Conservation (phyloP, 2,888 invertebrate species). For the Drosophila nigricruria region DNA sequence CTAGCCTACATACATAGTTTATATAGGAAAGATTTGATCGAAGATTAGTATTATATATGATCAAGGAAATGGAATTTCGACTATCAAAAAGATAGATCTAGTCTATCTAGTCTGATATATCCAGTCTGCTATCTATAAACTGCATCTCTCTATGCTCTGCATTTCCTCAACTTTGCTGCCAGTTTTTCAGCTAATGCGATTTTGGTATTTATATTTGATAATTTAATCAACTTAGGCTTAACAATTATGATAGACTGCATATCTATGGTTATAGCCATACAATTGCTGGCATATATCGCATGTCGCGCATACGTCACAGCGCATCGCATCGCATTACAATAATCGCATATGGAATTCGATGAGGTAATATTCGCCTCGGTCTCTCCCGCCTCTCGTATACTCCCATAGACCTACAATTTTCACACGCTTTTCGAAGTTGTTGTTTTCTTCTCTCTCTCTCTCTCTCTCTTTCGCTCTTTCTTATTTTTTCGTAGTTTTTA, state of each 20-base stretch:
- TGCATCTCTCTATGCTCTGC: not conserved
- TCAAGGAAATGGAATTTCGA: not conserved
- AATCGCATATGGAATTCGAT: conserved; percentile 58
- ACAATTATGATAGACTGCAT: not conserved
- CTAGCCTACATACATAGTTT: too few species aligned
- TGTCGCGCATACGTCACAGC: conserved; percentile 59
- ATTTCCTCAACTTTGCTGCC: not conserved
- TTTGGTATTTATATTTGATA: conserved; percentile 11
- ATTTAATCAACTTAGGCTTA: conserved; percentile 39
- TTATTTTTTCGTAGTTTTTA: conserved; percentile 10
- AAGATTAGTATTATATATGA: not conserved
- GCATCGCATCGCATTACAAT: conserved; percentile 51
- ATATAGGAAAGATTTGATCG: not conserved
- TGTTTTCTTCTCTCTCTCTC: conserved; percentile 32
- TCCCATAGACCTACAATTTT: conserved; percentile 19
- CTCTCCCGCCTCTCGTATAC: not conserved
- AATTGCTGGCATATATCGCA: conserved; percentile 34
- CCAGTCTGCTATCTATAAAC: not conserved
- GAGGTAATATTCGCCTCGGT: conserved; percentile 49
- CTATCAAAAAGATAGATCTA: not conserved
- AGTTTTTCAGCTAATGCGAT: conserved; percentile 1
- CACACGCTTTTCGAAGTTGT: conserved; percentile 51
- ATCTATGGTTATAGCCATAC: not conserved
- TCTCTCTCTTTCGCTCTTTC: conserved; percentile 4
- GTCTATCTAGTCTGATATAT: not conserved